Percentiles rank a stretch among this genome's conserved stretches.
Conservation (phyloP, 2,797 vertebrate species). For the Enteromius afrohamiltoni region DNA sequence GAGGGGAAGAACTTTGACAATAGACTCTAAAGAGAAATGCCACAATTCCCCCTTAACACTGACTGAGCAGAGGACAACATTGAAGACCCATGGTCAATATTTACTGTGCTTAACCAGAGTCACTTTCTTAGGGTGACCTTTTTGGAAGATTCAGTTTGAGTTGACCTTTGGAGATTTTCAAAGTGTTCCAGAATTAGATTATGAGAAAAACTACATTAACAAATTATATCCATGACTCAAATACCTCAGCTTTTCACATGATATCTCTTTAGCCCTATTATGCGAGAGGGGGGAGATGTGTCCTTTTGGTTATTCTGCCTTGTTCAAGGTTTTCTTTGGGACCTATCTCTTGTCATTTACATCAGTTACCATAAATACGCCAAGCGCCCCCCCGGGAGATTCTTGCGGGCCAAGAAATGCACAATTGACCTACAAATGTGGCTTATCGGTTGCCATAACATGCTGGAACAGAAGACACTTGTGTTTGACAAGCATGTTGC, state of each 20-base stretch:
- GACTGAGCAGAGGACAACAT: constrained; percentile 56
- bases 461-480: constrained; percentile 17
- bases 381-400: constrained; percentile 48
- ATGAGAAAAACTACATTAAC: constrained; percentile 81
- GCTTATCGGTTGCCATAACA: constrained; percentile 9
- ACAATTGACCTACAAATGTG: constrained; percentile 41
- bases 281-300: constrained; percentile 65
- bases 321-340: constrained; percentile 59
- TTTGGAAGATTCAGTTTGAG: constrained; percentile 77
- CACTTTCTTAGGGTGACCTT: constrained; percentile 67
- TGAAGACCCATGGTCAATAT: constrained; percentile 62
- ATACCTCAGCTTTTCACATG: constrained; percentile 82
- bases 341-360: constrained; percentile 60
- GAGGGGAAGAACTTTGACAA: constrained; percentile 37
- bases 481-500: constrained; percentile 26
- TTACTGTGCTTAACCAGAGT: constrained; percentile 70
- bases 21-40: constrained; percentile 28
- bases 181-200: constrained; percentile 80
- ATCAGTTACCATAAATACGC: constrained; percentile 61
- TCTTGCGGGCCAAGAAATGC: constrained; percentile 37
- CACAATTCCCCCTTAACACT: constrained; percentile 34
- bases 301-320: constrained; percentile 55
- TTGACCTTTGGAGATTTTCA: constrained; percentile 80
- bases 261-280: constrained; percentile 78
- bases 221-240: constrained; percentile 78